These are phyloP conservation scores for Pedetes capensis DNA, from an alignment of 2,113 vertebrate genomes.

Conservation along the genomic window DNA sequence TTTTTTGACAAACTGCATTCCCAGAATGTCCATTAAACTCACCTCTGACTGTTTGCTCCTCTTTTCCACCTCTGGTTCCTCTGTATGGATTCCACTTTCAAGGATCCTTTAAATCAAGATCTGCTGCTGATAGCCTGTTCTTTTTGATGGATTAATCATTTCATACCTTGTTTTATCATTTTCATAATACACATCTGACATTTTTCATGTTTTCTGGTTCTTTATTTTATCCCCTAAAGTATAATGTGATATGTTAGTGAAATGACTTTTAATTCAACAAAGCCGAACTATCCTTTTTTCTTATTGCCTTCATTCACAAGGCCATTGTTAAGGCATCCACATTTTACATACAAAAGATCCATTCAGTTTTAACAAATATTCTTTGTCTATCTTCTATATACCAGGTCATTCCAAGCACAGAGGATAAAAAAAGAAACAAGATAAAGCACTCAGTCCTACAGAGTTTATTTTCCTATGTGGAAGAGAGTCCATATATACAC, in stretches of 20 bases:
- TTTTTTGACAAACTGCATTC: neutral
- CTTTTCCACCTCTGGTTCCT: neutral
- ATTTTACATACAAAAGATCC: constrained; percentile 17
- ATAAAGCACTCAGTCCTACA: neutral
- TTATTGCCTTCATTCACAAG: neutral
- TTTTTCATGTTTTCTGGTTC: neutral
- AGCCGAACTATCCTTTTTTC: neutral
- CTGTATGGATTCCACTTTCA: neutral
- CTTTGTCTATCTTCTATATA: neutral
- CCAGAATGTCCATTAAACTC: neutral
- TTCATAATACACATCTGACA: neutral
- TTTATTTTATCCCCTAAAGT: neutral
- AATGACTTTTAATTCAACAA: constrained; percentile 6
- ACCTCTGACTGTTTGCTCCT: neutral
- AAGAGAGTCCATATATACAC: neutral
- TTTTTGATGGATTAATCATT: neutral
- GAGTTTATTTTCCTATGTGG: neutral
- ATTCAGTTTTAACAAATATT: constrained; percentile 40
- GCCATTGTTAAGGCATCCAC: neutral
- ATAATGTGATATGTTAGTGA: neutral
- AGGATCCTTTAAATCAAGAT: neutral
- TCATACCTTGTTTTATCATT: neutral
- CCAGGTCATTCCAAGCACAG: neutral
- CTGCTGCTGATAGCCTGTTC: neutral
- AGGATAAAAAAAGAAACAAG: neutral